Conservation (phyloP, 2,113 vertebrate genomes). For the Rousettus leschenaultii region DNA sequence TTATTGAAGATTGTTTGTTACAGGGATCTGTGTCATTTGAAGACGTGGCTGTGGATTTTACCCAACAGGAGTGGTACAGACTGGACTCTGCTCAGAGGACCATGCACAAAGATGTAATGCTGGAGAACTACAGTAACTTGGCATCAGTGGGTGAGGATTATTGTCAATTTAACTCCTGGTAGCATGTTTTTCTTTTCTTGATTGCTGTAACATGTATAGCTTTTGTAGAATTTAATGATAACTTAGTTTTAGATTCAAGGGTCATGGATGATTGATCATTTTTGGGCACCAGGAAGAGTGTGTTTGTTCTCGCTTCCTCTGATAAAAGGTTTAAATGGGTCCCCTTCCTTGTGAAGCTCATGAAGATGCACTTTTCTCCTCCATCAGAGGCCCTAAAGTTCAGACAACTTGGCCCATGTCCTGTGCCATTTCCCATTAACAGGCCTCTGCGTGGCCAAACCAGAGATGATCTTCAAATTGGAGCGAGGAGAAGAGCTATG, state of each 20-base stretch:
- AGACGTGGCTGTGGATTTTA: constrained; percentile 70
- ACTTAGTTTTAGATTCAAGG: constrained; percentile 1
- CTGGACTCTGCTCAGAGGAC: constrained; percentile 55
- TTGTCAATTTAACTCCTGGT: neutral
- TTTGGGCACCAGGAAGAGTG: neutral
- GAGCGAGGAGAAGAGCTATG: constrained; percentile 67
- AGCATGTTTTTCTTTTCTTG: neutral
- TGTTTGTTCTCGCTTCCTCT: neutral
- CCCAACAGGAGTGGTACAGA: constrained; percentile 58
- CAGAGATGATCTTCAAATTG: constrained; percentile 72
- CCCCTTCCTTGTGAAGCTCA: constrained; percentile 42
- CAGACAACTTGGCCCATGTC: constrained; percentile 42
- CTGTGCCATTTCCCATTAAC: constrained; percentile 66
- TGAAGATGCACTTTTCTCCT: constrained; percentile 53
- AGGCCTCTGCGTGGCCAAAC: constrained; percentile 70
- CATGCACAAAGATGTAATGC: constrained; percentile 69
- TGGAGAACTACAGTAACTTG: constrained; percentile 69
- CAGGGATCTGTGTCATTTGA: constrained; percentile 57
- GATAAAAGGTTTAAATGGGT: constrained; percentile 39
- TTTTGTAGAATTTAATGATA: neutral
- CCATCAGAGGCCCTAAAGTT: constrained; percentile 53
- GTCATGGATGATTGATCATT: neutral
- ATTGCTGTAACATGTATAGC: neutral
- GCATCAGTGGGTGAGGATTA: constrained; percentile 59
- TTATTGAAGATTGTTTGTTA: constrained; percentile 49